Base-by-base conservation (phyloP, 2,888 invertebrate species). In the Latrodectus hesperus region DNA sequence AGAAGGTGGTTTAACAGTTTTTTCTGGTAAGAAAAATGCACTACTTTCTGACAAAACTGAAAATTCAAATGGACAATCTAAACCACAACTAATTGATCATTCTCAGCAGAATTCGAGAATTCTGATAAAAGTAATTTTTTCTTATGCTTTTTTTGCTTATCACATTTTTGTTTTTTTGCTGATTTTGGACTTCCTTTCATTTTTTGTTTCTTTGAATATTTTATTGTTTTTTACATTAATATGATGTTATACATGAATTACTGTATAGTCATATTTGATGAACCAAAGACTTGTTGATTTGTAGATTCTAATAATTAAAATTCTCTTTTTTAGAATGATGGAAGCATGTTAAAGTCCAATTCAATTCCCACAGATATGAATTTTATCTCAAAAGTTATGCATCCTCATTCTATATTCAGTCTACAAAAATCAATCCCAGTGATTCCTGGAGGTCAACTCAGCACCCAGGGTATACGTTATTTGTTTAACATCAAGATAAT, bases 341-440 rank as follows among this genome's bases (percentile, higher is more conserved):
- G 38, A 38, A 38, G 38, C 38, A 6, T 38, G 38, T 38, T 38
- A 38, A 38, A 38, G 38, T 38, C 26, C 16, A 49, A 38, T 26
- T 26, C 9, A 6, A 26, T 38, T 71, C 38, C 51, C 51, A 38
- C n/a, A 71, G 49, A 12, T n/a, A n/a, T 71, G 11, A 9, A 49
- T n/a, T 71, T 9, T 51, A 49, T 38, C n/a, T 14, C n/a, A 12
- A 68, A 22, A 17, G 22, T 26, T 17, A 68, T 22, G 26, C 68
- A 68, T 17, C 52, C 52, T 22, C 11, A 75, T 75, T 68, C 85
- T 10, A 70, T 85, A 60, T 85, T 79, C 68, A 53, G 64, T 17
- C 52, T 85, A 53, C 85, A 85, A 75, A 70, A n/a, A 49, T 65
- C 68, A 12, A 80, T 85, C n/a, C 74, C 85, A 6, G 72, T 79